Evolutionary conservation across 2,888 invertebrate species (phyloP), one percentile per base, ranked within the genome.

Genomic region (Lamellibrachia satsuma): DNA sequence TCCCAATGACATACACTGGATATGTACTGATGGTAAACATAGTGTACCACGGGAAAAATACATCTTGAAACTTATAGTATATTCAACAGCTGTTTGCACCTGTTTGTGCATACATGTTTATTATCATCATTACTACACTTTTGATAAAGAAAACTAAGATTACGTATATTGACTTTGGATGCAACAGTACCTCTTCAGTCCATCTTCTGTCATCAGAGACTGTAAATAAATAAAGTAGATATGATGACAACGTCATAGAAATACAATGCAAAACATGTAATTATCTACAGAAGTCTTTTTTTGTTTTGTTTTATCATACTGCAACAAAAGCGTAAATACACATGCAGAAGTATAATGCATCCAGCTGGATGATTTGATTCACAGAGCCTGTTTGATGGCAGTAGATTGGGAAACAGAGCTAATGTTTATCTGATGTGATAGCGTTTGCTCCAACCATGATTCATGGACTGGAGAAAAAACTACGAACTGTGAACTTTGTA

Each of bases 171-270:
- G 39, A 39, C 39, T 39, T 39, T 39, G 39, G 39, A 39, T 39
- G 39, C 39, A 75, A 75, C 75, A 75, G 75, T 75, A 95, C 95
- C 95, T 95, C 90, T 94, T 94, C 91, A 95, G 93, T 91, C 95
- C 96, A 94, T 94, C 95, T 92, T 96, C 95, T 92, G 95, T 95
- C 92, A 95, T 94, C 92, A 96, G 95, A 22, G 94, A 94, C 95
- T 95, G 94, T 75, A 94, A 94, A 93, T 22, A 92, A 93, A 93
- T 93, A 55, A 75, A 92, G 7, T 91, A 91, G 0, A 39, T n/a
- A 15, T 22, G 22, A 75, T 75, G 22, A 75, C 22, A 75, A 75
- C 22, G 6, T 75, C 22, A 75, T 22, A 22, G 15, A 75, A 75
- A 75, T 75, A 22, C 75, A 60, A 60, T 11, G 15, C 60, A 75